A percentile compares a stretch with the other conserved stretches of the same genome.
These are phyloP conservation scores for Zaprionus ornatus DNA, from an alignment of 1,140 invertebrate genomes.

Conservation along the genomic window DNA sequence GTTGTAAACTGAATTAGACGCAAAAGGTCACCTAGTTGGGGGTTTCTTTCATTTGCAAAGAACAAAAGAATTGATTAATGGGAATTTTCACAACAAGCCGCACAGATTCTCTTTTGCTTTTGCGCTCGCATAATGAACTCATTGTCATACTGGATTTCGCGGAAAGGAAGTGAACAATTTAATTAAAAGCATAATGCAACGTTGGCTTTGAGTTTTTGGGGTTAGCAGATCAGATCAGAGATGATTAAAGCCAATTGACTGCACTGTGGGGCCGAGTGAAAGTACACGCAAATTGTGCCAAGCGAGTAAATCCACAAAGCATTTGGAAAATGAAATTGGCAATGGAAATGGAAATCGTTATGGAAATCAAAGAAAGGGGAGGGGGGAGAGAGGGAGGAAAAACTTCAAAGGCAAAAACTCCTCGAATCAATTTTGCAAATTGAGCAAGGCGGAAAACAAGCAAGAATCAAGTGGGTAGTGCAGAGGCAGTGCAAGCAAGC, in stretches of 20 bases:
- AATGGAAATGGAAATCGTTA: slow-evolving; percentile 18
- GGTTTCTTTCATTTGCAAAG: slow-evolving; percentile 16
- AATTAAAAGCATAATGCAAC: slow-evolving; percentile 59
- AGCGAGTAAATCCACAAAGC: slow-evolving; percentile 25
- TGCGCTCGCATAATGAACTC: slow-evolving; percentile 59
- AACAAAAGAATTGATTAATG: slow-evolving; percentile 80
- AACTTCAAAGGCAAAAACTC: slow-evolving; percentile 9
- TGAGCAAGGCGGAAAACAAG: slow-evolving; percentile 5
- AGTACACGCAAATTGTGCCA: slow-evolving; percentile 50
- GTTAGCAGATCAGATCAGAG: slow-evolving; percentile 61
- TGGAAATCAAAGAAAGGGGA: neutral
- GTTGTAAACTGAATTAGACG: slow-evolving; percentile 44
- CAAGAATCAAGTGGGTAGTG: slow-evolving; percentile 6
- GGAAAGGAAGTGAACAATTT: slow-evolving; percentile 72
- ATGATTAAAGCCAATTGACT: slow-evolving; percentile 60
- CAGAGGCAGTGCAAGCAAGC: neutral
- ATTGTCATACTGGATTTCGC: slow-evolving; percentile 51
- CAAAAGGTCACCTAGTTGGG: slow-evolving; percentile 71
- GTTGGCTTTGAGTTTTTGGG: slow-evolving; percentile 14
- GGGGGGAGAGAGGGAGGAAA: neutral
- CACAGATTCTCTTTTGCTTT: slow-evolving; percentile 3
- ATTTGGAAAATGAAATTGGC: slow-evolving; percentile 12
- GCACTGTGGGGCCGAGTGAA: slow-evolving; percentile 61
- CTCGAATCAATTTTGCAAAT: slow-evolving; percentile 18
- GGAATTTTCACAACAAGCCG: slow-evolving; percentile 66